A percentile compares a stretch with the other conserved stretches of the same genome.
Evolutionary conservation across 2,888 invertebrate species (phyloP).

Genomic region (Aethes cnicana): DNA sequence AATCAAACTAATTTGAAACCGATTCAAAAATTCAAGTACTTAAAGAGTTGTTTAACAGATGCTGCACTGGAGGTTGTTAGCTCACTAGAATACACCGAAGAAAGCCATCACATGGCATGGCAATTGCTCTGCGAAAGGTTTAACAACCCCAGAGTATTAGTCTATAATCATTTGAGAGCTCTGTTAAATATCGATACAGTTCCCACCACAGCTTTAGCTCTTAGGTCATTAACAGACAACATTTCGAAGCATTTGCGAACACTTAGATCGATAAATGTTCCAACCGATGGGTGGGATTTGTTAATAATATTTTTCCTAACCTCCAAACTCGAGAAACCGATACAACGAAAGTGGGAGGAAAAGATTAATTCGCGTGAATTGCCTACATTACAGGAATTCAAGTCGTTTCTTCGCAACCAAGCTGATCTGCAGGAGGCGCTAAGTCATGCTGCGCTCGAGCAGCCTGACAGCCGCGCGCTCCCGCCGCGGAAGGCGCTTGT

Average conservation of each 20-base stretch:
- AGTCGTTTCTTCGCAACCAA: constrained; percentile 29
- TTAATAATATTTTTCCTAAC: constrained; percentile 16
- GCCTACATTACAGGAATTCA: constrained; percentile 28
- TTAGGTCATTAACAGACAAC: constrained; percentile 8
- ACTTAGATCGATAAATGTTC: neutral
- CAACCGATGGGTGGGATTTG: constrained; percentile 16
- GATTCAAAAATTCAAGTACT: constrained; percentile 5
- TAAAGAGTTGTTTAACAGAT: neutral
- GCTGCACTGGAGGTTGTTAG: constrained; percentile 12
- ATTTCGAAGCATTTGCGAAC: constrained; percentile 15
- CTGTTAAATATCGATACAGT: constrained; percentile 4
- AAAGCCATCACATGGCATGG: constrained; percentile 29
- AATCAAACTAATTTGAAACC: constrained; percentile 8
- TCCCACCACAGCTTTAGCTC: neutral
- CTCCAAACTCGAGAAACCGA: constrained; percentile 17
- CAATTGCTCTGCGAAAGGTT: constrained; percentile 29
- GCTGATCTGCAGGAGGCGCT: constrained; percentile 33
- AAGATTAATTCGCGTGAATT: constrained; percentile 9
- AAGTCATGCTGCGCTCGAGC: too few relatives aligned
- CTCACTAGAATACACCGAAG: constrained; percentile 27
- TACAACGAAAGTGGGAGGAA: constrained; percentile 19
- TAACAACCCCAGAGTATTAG: constrained; percentile 25
- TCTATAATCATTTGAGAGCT: constrained; percentile 26
- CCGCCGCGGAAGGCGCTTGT: constrained; percentile 9
- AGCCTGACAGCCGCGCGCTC: neutral